Base-by-base conservation (phyloP, 2,113 vertebrate genomes). In the Perca flavescens region DNA sequence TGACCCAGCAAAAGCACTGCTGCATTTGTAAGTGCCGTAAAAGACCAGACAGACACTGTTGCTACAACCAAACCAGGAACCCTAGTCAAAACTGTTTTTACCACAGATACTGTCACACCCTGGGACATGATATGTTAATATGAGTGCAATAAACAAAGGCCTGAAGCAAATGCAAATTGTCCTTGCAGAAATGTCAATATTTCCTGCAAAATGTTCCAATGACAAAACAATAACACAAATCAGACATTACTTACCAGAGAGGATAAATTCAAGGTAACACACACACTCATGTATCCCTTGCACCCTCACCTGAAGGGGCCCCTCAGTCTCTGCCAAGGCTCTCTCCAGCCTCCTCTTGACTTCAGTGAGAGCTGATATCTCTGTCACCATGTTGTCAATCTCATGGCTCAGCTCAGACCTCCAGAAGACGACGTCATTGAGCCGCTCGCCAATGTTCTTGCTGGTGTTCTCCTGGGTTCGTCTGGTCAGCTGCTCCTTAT, bases 401-500 rank as follows among this genome's bases (percentile, higher is more conserved):
- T 99, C 98, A 53, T 95, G 95, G 84, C 77, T 93, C 69, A 99
- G 96, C 94, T 99, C 97, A 0, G 96, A 95, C 90, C 93, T 97
- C 98, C 98, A 99, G 91, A 98, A 99, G 12, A 91, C 88, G 4
- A 97, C 97, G 82, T 99, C 96, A 0, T 91, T 98, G 80, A 98
- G 80, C 0, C 97, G 95, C 88, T 97, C 94, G 0, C 97, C 97
- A 56, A 99, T 90, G 84, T 96, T 96, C 86, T 95, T 96, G 80
- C 96, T 98, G 62, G 93, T 96, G 58, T 90, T 94, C 14, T 89
- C 94, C 77, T 99, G 97, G 7, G 89, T 95, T 73, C 95, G 96
- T 53, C 95, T 95, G 0, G 94, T 97, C 70, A 96, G 92, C 80
- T 97, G 97, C 5, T 97, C 95, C 66, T 95, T 97, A 54, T 98